Percentiles rank a stretch among this genome's conserved stretches.
These are phyloP conservation scores for Platyrinchus mystaceus DNA, from an alignment of 2,797 vertebrate genomes.

Conservation along the genomic window DNA sequence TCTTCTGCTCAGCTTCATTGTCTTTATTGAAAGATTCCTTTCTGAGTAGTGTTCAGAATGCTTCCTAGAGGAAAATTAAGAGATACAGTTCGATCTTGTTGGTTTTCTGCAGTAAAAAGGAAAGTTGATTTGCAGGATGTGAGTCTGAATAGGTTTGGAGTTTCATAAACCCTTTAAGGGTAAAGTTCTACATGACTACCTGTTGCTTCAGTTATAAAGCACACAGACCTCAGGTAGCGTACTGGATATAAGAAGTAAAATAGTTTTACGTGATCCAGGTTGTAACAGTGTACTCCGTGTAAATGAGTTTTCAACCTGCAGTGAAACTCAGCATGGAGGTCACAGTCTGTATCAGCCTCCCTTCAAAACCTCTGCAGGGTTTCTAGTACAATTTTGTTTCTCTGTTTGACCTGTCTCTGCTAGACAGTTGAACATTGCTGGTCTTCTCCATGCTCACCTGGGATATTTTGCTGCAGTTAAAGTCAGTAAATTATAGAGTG, in stretches of 20 bases:
- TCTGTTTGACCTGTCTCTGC: not conserved
- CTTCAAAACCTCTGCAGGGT: not conserved
- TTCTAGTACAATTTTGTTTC: not conserved
- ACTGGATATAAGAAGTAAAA: constrained; percentile 6
- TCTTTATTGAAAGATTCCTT: not conserved
- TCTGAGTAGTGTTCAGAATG: not conserved
- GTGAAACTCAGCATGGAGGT: not conserved
- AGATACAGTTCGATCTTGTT: not conserved
- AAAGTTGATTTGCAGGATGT: not conserved
- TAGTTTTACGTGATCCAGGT: not conserved
- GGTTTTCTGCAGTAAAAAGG: not conserved
- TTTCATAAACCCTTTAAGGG: not conserved
- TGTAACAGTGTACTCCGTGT: not conserved
- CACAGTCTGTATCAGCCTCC: not conserved
- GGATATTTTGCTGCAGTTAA: not conserved
- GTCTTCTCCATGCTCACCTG: not conserved
- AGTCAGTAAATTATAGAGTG: not conserved
- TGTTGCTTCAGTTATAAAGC: not conserved
- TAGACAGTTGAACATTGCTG: not conserved
- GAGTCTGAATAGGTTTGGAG: not conserved
- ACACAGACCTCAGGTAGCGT: not conserved
- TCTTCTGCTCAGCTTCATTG: not conserved
- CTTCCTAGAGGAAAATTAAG: not conserved
- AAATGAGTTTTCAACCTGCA: not conserved
- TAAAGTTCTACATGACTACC: not conserved